Percentiles rank a stretch among this genome's conserved stretches.
phyloP scores from a whole-genome alignment of 2,113 vertebrate species.

The Colossoma macropomum region DNA sequence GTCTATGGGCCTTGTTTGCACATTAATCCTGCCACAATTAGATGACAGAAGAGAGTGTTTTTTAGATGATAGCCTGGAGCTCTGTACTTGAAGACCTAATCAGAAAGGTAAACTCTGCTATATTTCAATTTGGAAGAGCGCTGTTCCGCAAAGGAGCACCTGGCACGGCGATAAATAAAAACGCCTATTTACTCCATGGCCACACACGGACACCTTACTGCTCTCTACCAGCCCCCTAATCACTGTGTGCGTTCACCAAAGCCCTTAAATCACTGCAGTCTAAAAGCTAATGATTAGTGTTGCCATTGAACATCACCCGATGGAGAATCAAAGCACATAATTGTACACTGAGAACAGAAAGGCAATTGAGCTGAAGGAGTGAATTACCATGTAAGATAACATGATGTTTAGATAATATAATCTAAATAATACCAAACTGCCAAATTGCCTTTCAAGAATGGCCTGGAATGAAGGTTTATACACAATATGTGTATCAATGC shows the following conservation, averaged over 20 bases:
- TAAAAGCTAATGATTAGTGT: conserved; percentile 92
- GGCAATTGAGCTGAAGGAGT: conserved; percentile 14
- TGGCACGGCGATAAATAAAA: conserved; percentile 99
- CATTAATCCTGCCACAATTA: conserved; percentile 99
- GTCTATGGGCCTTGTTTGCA: conserved; percentile 84
- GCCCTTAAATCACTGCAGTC: conserved; percentile 93
- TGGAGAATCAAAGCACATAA: conserved; percentile 21
- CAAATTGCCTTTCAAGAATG: neutral
- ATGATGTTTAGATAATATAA: neutral
- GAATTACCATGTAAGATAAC: conserved; percentile 22
- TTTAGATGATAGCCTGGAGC: conserved; percentile 98
- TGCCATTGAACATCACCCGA: conserved; percentile 78
- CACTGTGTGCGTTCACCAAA: conserved; percentile 91
- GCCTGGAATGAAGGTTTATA: neutral
- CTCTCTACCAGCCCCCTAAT: conserved; percentile 93
- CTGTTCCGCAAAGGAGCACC: conserved; percentile 99
- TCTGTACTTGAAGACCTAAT: conserved; percentile 97
- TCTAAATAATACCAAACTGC: neutral
- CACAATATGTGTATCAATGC: neutral
- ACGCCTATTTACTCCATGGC: conserved; percentile 98
- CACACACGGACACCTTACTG: conserved; percentile 92
- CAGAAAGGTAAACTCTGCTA: conserved; percentile 99
- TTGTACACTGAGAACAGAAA: conserved; percentile 13
- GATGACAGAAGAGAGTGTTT: conserved; percentile 90
- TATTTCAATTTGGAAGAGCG: conserved; percentile 99